phyloP scores from a whole-genome alignment of 2,797 vertebrate genomes.

The Poeciliopsis infans region DNA sequence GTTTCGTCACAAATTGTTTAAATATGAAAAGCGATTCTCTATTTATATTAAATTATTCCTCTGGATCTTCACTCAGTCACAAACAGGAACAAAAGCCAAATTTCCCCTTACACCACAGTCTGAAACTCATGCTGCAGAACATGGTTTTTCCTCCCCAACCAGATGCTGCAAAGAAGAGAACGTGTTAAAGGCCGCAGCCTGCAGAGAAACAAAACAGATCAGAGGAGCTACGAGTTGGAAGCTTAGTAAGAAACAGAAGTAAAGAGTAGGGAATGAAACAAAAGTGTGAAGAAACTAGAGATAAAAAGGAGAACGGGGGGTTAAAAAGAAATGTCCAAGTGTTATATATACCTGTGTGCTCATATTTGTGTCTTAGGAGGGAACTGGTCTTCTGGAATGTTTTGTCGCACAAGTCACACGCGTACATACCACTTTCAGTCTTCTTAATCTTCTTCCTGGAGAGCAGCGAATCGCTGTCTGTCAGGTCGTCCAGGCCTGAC shows the following conservation, averaged over 20 bases:
- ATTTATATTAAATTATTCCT: constrained; percentile 4
- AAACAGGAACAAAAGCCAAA: background rate
- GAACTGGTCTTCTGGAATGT: constrained; percentile 99
- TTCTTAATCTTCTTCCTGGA: constrained; percentile 99
- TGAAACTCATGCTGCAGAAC: constrained; percentile 35
- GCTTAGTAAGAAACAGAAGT: constrained; percentile 32
- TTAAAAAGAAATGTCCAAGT: constrained; percentile 81
- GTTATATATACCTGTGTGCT: constrained; percentile 98
- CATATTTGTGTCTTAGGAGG: constrained; percentile 99
- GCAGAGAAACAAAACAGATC: constrained; percentile 51
- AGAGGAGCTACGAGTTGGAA: constrained; percentile 24
- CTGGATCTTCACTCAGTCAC: background rate
- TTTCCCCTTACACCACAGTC: background rate
- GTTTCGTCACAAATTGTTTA: background rate
- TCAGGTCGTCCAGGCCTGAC: constrained; percentile 97
- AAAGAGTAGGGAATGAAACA: constrained; percentile 38
- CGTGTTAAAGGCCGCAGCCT: constrained; percentile 68
- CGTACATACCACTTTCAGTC: constrained; percentile 99
- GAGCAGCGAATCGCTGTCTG: constrained; percentile 95
- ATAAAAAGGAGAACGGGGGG: constrained; percentile 54
- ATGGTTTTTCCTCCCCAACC: constrained; percentile 20
- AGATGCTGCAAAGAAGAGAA: constrained; percentile 74
- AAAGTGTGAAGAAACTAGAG: constrained; percentile 54
- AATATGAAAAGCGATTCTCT: background rate
- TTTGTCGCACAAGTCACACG: constrained; percentile 99